Percentiles rank a stretch among this genome's conserved stretches.
Evolutionary conservation across 2,797 vertebrate genomes (phyloP).

Genomic region (Huso huso): DNA sequence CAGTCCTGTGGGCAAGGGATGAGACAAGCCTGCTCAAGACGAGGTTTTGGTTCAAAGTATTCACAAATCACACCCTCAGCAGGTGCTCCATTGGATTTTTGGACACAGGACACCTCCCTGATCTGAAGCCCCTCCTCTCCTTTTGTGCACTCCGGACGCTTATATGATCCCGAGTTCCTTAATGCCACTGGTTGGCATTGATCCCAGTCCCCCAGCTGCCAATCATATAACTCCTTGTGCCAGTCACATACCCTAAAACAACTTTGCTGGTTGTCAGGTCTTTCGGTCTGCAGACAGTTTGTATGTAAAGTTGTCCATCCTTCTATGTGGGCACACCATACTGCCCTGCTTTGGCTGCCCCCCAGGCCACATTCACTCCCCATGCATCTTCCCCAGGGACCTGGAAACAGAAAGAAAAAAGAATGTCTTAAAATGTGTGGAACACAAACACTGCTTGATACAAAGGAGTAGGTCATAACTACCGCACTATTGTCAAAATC

Average conservation of each 20-base stretch:
- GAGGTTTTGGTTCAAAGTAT: conserved; percentile 90
- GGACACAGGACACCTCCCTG: conserved; percentile 75
- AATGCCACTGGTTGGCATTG: conserved; percentile 74
- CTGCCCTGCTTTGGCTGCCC: conserved; percentile 85
- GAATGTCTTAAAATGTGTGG: background rate
- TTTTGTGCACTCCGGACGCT: conserved; percentile 59
- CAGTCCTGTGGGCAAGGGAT: conserved; percentile 91
- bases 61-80: conserved; percentile 87
- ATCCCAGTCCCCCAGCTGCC: conserved; percentile 82
- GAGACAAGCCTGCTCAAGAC: conserved; percentile 89
- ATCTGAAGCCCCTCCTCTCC: conserved; percentile 90
- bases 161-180: conserved; percentile 53
- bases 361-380: conserved; percentile 93
- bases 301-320: conserved; percentile 91
- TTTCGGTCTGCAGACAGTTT: conserved; percentile 77
- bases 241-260: conserved; percentile 94
- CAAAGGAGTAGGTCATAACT: no score
- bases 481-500: no score
- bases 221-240: conserved; percentile 92
- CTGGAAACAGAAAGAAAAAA: conserved; percentile 47
- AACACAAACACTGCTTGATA: no score
- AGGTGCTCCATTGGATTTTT: conserved; percentile 62
- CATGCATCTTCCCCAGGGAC: conserved; percentile 95
- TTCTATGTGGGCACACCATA: conserved; percentile 92
- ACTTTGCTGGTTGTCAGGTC: conserved; percentile 85